These are phyloP conservation scores for Anoncus sp. DNA, from an alignment of 2,888 invertebrate genomes.

Conservation along the genomic window DNA sequence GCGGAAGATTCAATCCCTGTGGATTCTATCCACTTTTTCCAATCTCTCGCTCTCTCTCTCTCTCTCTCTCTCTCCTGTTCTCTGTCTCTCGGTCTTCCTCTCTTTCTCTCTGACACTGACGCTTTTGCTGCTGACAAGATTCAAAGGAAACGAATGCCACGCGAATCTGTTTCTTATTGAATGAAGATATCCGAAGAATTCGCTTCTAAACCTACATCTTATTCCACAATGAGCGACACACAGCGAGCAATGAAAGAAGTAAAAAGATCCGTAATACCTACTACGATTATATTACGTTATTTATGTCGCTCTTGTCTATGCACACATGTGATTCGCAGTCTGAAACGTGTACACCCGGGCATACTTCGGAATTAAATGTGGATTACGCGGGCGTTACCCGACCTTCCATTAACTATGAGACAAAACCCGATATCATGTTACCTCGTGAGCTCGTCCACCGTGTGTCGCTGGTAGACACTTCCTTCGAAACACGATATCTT, in stretches of 20 bases:
- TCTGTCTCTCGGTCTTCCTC: neutral
- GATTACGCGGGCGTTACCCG: conserved; percentile 53
- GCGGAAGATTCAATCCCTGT: conserved; percentile 42
- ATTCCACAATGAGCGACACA: neutral
- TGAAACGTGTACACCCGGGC: neutral
- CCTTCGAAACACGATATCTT: conserved; percentile 54
- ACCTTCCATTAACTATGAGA: conserved; percentile 39
- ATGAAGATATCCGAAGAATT: conserved; percentile 68
- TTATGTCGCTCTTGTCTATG: neutral
- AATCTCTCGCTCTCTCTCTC: neutral
- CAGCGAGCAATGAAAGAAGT: conserved; percentile 4
- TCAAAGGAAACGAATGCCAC: conserved; percentile 62
- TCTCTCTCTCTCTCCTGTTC: neutral
- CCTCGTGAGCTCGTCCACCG: conserved; percentile 21
- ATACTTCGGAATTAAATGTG: conserved; percentile 40
- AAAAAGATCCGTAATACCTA: neutral
- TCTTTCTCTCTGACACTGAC: neutral
- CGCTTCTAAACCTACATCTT: conserved; percentile 49
- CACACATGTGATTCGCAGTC: neutral
- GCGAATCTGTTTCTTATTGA: conserved; percentile 66
- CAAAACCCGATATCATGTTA: conserved; percentile 51
- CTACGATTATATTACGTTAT: neutral
- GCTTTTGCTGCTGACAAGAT: conserved; percentile 7
- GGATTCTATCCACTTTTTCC: neutral
- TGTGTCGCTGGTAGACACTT: conserved; percentile 31